A percentile compares a stretch with the other conserved stretches of the same genome.
Evolutionary conservation across 2,888 invertebrate species (phyloP).

Genomic region (Drosophila phalerata): DNA sequence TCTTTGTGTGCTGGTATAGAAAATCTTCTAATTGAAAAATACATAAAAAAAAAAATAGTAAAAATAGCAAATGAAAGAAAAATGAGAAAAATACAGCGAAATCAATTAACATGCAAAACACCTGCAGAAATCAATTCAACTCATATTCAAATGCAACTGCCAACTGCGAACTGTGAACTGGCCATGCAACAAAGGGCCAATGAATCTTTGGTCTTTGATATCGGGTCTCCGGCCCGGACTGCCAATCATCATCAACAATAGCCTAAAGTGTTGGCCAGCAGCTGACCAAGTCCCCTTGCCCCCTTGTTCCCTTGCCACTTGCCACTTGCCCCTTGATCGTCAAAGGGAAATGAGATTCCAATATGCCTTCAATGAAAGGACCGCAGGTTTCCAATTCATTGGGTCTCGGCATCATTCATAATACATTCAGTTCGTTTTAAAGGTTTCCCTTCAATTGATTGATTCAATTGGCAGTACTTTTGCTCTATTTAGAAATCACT

Average conservation of each 20-base stretch:
- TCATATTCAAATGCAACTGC: conserved; percentile 48
- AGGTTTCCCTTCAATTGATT: not conserved
- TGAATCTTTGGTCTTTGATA: conserved; percentile 6
- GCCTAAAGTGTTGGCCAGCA: conserved; percentile 20
- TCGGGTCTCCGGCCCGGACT: conserved; percentile 5
- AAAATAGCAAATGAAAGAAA: conserved; percentile 4
- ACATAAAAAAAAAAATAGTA: conserved; percentile 24
- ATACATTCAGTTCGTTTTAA: not conserved
- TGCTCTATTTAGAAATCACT: conserved; percentile 2
- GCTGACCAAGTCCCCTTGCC: not conserved
- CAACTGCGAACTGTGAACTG: conserved; percentile 14
- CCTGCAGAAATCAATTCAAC: conserved; percentile 69
- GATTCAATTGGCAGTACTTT: not conserved
- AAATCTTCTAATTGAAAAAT: conserved; percentile 53
- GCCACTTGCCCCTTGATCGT: no score
- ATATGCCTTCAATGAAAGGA: not conserved
- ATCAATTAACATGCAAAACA: conserved; percentile 80
- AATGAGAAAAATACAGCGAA: conserved; percentile 43
- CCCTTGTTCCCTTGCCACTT: not conserved
- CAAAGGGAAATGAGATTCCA: not conserved
- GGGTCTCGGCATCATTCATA: not conserved
- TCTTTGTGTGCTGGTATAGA: conserved; percentile 41
- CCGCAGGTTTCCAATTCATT: conserved; percentile 2
- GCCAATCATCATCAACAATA: conserved; percentile 56
- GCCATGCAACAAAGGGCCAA: conserved; percentile 25